Base-by-base conservation (phyloP, 2,888 invertebrate genomes). In the Tinea pellionella region DNA sequence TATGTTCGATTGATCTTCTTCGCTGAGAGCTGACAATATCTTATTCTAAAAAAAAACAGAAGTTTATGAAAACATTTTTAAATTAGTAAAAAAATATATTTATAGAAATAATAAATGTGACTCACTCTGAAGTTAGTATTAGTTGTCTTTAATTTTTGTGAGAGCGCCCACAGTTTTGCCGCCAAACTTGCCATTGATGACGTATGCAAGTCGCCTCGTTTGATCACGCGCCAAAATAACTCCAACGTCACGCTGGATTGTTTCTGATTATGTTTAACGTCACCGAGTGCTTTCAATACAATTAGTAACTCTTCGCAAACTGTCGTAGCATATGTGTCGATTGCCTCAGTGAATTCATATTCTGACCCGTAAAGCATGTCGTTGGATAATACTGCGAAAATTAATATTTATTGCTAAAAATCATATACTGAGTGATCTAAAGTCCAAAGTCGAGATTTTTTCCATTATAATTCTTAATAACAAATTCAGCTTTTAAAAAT, bases 361-460 rank as follows among this genome's bases (percentile, higher is more conserved):
- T 97, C 97, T 11, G 93, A 92, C 7, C 97, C 97, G 73, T 98
- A 98, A 43, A 98, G 82, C 61, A 93, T 90, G 77, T 98, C 97
- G 74, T 98, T 98, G 2, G 97, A 96, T 70, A 97, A 93, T 63
- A 98, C 96, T 92, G 66, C 69, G 6, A 24, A 24, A 24, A 24
- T 24, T 2, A 24, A n/a, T n/a, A n/a, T n/a, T n/a, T n/a, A n/a
- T n/a, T n/a, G n/a, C n/a, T n/a, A n/a, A n/a, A n/a, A n/a, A n/a
- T n/a, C n/a, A n/a, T n/a, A n/a, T n/a, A n/a, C n/a, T n/a, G n/a
- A n/a, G n/a, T n/a, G n/a, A n/a, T n/a, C n/a, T n/a, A n/a, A n/a
- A n/a, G n/a, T n/a, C n/a, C n/a, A n/a, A n/a, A n/a, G n/a, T n/a
- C n/a, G n/a, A n/a, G n/a, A n/a, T n/a, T n/a, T n/a, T n/a, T n/a